These are phyloP conservation scores for Augochlorella aurata DNA, from an alignment of 2,888 invertebrate species.

Conservation along the genomic window DNA sequence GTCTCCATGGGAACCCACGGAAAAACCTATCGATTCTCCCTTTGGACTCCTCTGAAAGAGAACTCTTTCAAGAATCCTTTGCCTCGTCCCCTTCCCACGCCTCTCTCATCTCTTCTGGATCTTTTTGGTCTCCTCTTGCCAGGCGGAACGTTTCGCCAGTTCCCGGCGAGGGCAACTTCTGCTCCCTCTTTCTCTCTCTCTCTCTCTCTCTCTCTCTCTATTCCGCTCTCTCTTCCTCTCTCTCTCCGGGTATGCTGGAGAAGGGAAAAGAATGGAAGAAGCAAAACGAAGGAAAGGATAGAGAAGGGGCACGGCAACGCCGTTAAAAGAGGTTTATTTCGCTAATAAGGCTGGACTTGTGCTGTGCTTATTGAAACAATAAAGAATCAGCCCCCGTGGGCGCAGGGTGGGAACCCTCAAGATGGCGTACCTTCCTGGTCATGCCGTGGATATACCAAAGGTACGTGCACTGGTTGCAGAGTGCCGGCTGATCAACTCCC, in stretches of 20 bases:
- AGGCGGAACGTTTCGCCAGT: constrained; percentile 22
- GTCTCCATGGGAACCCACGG: constrained; percentile 81
- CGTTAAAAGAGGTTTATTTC: constrained; percentile 82
- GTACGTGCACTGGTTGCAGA: constrained; percentile 79
- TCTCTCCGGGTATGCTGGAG: neutral
- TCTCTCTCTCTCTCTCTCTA: neutral
- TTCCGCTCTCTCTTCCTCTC: neutral
- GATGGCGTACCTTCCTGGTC: constrained; percentile 74
- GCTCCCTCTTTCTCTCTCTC: constrained; percentile 10
- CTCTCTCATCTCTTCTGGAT: constrained; percentile 64
- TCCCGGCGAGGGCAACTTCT: constrained; percentile 5
- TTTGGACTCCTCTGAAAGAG: constrained; percentile 79
- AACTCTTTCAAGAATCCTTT: constrained; percentile 78
- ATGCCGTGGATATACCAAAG: constrained; percentile 69
- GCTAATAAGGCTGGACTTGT: constrained; percentile 81
- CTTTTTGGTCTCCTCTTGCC: constrained; percentile 57
- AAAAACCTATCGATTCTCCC: constrained; percentile 82
- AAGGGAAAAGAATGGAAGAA: constrained; percentile 12
- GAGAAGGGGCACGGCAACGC: constrained; percentile 65
- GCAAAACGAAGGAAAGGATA: constrained; percentile 14
- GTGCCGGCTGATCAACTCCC: constrained; percentile 74
- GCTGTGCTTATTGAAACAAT: constrained; percentile 82
- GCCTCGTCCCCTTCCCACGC: constrained; percentile 49
- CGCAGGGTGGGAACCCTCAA: constrained; percentile 68
- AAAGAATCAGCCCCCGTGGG: constrained; percentile 77